phyloP scores from a whole-genome alignment of 1,140 invertebrate species.

The Heliconius himera region DNA sequence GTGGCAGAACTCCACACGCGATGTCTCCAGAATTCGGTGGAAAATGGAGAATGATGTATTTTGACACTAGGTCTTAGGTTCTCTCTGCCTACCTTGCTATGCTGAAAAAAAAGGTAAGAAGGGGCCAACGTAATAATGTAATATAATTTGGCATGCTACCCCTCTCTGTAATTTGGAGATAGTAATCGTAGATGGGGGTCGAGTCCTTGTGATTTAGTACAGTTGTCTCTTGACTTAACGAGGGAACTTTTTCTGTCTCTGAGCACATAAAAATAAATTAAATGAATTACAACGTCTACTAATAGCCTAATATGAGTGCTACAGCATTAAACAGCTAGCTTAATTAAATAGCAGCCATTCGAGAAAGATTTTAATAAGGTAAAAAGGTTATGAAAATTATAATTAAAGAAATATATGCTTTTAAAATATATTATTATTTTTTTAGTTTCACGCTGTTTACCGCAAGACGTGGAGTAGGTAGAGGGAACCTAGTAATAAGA shows the following conservation, averaged over 20 bases:
- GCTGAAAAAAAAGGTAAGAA: neutral
- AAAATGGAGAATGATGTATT: too few relatives aligned
- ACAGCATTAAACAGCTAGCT: neutral
- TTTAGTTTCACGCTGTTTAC: neutral
- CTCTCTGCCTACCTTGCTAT: too few relatives aligned
- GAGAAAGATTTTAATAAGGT: neutral
- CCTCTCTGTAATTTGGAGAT: slow-evolving; percentile 66
- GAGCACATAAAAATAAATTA: slow-evolving; percentile 62
- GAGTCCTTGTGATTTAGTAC: slow-evolving; percentile 66
- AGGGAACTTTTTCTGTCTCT: slow-evolving; percentile 65
- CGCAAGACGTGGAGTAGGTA: neutral
- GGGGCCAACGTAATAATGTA: slow-evolving; percentile 45
- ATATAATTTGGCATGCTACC: slow-evolving; percentile 54
- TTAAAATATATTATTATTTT: too few relatives aligned
- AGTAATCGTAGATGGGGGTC: slow-evolving; percentile 65
- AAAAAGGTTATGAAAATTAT: neutral
- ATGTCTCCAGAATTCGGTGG: too few relatives aligned
- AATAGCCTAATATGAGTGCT: slow-evolving; percentile 27
- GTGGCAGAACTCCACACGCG: too few relatives aligned
- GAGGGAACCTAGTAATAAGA: too few relatives aligned
- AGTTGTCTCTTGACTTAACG: slow-evolving; percentile 69
- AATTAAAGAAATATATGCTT: too few relatives aligned
- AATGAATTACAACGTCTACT: slow-evolving; percentile 58
- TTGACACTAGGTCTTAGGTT: too few relatives aligned
- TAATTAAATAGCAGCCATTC: neutral